phyloP scores from a whole-genome alignment of 2,113 vertebrate genomes.

The Prinia subflava region DNA sequence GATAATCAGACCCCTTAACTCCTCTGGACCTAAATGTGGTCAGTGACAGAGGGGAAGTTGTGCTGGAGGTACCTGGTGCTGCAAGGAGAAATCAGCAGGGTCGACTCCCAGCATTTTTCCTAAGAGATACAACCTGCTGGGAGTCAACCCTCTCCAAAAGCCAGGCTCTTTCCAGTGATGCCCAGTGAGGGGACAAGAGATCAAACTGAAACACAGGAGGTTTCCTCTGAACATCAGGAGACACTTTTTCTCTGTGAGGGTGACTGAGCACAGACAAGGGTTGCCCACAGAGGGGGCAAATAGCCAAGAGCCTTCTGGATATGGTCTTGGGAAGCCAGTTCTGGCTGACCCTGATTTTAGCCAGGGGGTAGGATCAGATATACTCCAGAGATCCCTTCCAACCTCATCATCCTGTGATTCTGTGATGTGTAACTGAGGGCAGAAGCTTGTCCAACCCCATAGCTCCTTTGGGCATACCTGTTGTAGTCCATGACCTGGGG shows the following conservation, averaged over 20 bases:
- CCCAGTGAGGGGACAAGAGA: background rate
- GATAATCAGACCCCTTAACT: background rate
- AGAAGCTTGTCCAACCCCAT: background rate
- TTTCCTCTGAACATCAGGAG: background rate
- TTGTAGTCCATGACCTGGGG: fast-evolving
- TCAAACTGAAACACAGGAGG: background rate
- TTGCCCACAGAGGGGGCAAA: background rate
- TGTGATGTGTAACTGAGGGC: background rate
- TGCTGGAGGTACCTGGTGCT: background rate
- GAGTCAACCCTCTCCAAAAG: background rate
- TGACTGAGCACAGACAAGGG: background rate
- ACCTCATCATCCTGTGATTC: background rate
- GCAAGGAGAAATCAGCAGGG: background rate
- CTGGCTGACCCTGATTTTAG: background rate
- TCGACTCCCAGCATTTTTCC: background rate
- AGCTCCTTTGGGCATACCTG: background rate
- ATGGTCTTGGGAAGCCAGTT: background rate
- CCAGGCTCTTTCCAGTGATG: background rate
- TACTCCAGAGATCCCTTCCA: background rate
- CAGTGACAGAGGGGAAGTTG: background rate
- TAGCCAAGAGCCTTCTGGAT: background rate
- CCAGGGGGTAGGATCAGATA: background rate
- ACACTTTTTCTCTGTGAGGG: fast-evolving
- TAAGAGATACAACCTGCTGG: background rate
- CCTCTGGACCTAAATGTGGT: background rate